phyloP scores from a whole-genome alignment of 1,140 invertebrate genomes.

The Callitettix versicolor region DNA sequence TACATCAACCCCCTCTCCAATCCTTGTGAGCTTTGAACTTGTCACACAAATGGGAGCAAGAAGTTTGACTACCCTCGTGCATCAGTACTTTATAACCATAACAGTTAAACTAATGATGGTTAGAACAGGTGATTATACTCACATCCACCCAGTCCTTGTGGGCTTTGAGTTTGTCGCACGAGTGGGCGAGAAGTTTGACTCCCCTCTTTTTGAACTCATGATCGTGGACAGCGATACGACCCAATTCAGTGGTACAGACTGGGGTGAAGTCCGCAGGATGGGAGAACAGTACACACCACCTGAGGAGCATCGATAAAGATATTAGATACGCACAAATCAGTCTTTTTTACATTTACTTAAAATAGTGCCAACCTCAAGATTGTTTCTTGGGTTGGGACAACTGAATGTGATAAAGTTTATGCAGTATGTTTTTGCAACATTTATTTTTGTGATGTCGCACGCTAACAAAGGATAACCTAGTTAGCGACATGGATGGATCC shows the following conservation, averaged over 20 bases:
- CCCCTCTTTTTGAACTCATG: conserved; percentile 67
- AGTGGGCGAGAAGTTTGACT: conserved; percentile 78
- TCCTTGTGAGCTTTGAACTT: conserved; percentile 61
- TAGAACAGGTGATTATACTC: conserved; percentile 20
- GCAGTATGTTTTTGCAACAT: no score
- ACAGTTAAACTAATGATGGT: not conserved
- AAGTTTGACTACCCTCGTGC: conserved; percentile 49
- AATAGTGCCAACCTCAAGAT: no score
- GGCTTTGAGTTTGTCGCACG: conserved; percentile 66
- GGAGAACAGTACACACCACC: conserved; percentile 83
- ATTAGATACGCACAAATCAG: no score
- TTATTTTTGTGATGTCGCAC: no score
- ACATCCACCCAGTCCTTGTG: conserved; percentile 74
- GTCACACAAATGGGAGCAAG: conserved; percentile 83
- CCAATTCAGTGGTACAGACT: conserved; percentile 88
- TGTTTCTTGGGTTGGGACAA: no score
- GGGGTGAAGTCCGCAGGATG: conserved; percentile 91
- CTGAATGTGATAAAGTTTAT: no score
- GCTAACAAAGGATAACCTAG: no score
- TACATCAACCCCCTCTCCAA: conserved; percentile 62
- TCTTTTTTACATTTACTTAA: no score
- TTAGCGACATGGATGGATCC: no score
- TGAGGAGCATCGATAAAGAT: no score
- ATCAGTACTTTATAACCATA: not conserved
- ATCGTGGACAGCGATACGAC: conserved; percentile 58